A percentile compares a stretch with the other conserved stretches of the same genome.
Conservation (phyloP, 1,140 invertebrate genomes). For the Brachionus sp. region DNA sequence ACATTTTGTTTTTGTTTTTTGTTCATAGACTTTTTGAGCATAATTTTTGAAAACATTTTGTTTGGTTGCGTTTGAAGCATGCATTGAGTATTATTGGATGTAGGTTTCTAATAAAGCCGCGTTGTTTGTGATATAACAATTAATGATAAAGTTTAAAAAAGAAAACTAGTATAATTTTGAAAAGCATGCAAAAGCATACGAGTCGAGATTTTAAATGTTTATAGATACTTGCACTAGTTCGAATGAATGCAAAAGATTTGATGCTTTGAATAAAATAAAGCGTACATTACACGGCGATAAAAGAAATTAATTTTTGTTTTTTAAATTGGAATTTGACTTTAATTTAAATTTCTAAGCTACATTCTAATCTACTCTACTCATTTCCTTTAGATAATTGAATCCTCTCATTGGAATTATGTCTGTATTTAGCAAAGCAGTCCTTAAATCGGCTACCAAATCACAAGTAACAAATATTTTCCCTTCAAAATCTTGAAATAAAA, state of each 20-base stretch:
- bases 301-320: constrained; percentile 4
- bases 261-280: constrained; percentile 10
- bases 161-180: background rate
- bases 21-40: background rate
- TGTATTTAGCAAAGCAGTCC: constrained; percentile 17
- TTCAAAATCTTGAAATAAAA: background rate
- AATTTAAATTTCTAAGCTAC: background rate
- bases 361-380: background rate
- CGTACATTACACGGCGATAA: constrained; percentile 2
- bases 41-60: background rate
- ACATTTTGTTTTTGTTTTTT: background rate
- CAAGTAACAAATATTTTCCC: background rate
- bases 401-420: constrained; percentile 33
- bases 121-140: background rate
- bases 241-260: constrained; percentile 25
- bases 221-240: background rate
- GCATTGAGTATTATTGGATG: background rate
- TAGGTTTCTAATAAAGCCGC: background rate
- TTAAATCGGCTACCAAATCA: background rate
- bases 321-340: constrained; percentile 37
- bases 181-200: constrained; percentile 14
- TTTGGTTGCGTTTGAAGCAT: background rate
- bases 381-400: constrained; percentile 9
- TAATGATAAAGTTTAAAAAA: background rate
- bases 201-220: background rate